phyloP scores from a whole-genome alignment of 1,140 invertebrate species.

The Drosophila gunungcola region DNA sequence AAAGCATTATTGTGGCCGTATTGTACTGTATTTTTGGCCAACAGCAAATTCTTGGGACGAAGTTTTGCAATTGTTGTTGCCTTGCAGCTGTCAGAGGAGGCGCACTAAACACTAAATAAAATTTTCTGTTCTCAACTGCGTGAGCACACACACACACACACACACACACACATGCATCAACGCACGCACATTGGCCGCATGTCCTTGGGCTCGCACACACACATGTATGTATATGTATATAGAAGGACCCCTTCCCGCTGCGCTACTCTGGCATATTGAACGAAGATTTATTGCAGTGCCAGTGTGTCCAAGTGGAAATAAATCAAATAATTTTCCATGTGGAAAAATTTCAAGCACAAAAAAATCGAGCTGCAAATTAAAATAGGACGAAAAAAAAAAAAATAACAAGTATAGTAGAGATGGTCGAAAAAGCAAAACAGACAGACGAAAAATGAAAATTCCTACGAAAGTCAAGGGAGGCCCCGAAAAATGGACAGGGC shows the following conservation, averaged over 20 bases:
- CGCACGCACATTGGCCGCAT: conserved; percentile 54
- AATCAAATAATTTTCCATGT: conserved; percentile 84
- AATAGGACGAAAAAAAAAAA: conserved; percentile 32
- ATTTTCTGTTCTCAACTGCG: conserved; percentile 80
- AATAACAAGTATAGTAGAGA: conserved; percentile 1
- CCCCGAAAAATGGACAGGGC: conserved; percentile 41
- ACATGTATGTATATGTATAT: conserved; percentile 22
- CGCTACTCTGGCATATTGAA: conserved; percentile 77
- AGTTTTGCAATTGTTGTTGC: conserved; percentile 61
- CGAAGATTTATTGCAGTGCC: conserved; percentile 84
- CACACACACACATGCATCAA: conserved; percentile 20
- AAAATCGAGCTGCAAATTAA: conserved; percentile 71
- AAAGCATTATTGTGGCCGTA: conserved; percentile 65
- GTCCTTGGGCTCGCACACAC: conserved; percentile 59
- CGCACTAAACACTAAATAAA: conserved; percentile 83
- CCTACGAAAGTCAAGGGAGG: conserved; percentile 66
- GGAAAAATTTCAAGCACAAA: conserved; percentile 77
- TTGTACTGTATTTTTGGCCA: conserved; percentile 52
- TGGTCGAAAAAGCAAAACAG: conserved; percentile 34
- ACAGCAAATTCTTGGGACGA: conserved; percentile 60
- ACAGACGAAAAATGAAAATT: conserved; percentile 38
- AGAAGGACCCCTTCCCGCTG: conserved; percentile 39
- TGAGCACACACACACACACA: conserved; percentile 46
- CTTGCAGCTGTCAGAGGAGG: conserved; percentile 74
- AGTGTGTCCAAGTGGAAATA: conserved; percentile 83